Percentiles rank a stretch among this genome's conserved stretches.
Conservation (phyloP, 2,113 vertebrate genomes). For the Stictonetta naevosa region DNA sequence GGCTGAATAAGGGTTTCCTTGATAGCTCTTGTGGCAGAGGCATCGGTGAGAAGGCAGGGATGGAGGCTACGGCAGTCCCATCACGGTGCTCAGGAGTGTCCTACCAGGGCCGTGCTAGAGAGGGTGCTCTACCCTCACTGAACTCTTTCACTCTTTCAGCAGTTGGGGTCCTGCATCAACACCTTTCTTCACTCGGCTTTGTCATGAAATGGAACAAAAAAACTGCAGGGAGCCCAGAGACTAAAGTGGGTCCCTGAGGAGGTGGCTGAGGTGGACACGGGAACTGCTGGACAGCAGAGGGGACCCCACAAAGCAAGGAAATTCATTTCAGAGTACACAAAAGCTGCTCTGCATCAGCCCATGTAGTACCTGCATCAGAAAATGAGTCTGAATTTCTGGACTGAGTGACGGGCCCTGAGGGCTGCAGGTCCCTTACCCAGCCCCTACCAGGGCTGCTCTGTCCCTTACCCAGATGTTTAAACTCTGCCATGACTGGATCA, state of each 20-base stretch:
- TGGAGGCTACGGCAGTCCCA: not conserved
- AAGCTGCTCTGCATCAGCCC: no score
- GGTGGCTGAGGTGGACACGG: no score
- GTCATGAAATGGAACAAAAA: not conserved
- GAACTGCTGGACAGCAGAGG: not conserved
- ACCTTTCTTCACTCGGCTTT: not conserved
- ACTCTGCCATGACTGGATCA: not conserved
- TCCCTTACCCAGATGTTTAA: not conserved
- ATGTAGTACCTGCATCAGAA: not conserved
- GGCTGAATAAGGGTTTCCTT: not conserved
- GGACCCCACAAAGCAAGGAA: not conserved
- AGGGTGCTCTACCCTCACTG: constrained; percentile 1
- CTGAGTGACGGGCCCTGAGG: not conserved
- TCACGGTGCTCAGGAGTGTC: not conserved
- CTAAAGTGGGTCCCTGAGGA: not conserved
- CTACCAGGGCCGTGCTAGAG: not conserved
- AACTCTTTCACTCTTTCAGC: not conserved
- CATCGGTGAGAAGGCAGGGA: not conserved
- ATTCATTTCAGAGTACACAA: not conserved
- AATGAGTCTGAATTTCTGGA: not conserved
- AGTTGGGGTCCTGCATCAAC: not conserved
- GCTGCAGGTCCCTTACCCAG: not conserved
- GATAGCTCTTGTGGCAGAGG: not conserved
- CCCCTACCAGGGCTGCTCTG: not conserved
- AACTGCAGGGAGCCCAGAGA: not conserved